phyloP scores from a whole-genome alignment of 2,113 vertebrate genomes.

The Gymnogyps californianus region DNA sequence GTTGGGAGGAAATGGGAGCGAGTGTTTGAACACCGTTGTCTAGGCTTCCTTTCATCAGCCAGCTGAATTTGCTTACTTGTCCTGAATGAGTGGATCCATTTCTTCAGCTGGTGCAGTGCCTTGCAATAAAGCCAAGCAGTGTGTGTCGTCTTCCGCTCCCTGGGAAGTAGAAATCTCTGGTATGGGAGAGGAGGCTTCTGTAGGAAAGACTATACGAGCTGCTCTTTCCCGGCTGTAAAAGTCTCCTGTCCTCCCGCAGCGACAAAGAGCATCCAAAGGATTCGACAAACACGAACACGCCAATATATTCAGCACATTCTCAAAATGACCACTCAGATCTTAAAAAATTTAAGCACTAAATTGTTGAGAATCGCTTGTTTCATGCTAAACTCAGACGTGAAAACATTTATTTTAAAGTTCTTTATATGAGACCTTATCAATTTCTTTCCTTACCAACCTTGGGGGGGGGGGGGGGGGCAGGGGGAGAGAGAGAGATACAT shows the following conservation, averaged over 20 bases:
- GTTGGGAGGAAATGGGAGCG: not conserved
- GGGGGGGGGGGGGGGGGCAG: too few species aligned
- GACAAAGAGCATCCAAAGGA: not conserved
- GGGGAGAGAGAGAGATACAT: too few species aligned
- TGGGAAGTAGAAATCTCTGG: conserved; percentile 51
- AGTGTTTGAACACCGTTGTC: conserved; percentile 50
- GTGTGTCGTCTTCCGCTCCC: conserved; percentile 46
- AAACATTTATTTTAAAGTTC: not conserved
- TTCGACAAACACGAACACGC: accelerated
- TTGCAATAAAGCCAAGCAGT: conserved; percentile 54
- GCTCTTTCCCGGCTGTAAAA: not conserved
- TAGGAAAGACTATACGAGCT: not conserved
- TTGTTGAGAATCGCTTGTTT: not conserved
- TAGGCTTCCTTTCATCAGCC: conserved; percentile 56
- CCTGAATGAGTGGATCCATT: conserved; percentile 65
- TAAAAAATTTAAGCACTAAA: not conserved
- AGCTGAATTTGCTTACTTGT: conserved; percentile 64
- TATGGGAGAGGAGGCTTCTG: conserved; percentile 27
- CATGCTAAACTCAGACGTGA: not conserved
- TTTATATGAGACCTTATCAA: not conserved
- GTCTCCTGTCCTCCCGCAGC: not conserved
- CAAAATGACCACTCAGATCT: accelerated
- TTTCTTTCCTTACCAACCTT: not conserved
- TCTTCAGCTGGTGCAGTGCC: conserved; percentile 40
- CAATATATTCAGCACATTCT: not conserved